Evolutionary conservation across 92 coral and sea anemone genomes (phyloP), one percentile per base, ranked within the genome.

Genomic region (Palythoa heliodiscus): DNA sequence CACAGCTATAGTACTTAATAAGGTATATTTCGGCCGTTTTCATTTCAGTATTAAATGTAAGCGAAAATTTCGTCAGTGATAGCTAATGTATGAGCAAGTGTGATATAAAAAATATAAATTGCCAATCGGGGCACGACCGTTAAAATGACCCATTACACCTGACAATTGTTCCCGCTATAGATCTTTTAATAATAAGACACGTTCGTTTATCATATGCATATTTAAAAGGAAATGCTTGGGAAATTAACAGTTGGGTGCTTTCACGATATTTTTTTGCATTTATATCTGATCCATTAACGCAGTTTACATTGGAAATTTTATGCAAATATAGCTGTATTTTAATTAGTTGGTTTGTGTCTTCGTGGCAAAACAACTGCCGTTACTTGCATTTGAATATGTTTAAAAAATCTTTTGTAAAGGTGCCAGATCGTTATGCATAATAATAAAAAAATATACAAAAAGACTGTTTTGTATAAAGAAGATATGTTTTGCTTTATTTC

Each of bases 271-370:
- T 23, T 37, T 47, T 23, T 66, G 73, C 47, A 80, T 80, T 66
- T 80, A 47, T 66, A 50, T 23, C 38, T 24, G 68, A 67, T 12
- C 25, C 52, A 60, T 78, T 78, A 78, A 24, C 58, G 16, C 23
- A 29, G 72, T 80, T 48, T 47, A n/a, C 16, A 67, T 24, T 47
- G 22, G 60, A 67, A 24, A 29, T 69, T 69, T 69, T 69, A 80
- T 80, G 84, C 64, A 80, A 80, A 80, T 80, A 61, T 80, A 61
- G 13, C 7, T 38, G 8, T 12, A 24, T 75, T 75, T 52, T 52
- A 75, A 53, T 75, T 39, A 22, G 81, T 29, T 75, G 9, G 20
- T 7, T 47, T 52, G 13, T 37, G 11, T 71, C 76, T 22, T 23
- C 39, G 11, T 71, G 23, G 39, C 53, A 71, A 71, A 37, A 39